Conservation (phyloP, 2,888 invertebrate genomes). For the Vanessa cardui region DNA sequence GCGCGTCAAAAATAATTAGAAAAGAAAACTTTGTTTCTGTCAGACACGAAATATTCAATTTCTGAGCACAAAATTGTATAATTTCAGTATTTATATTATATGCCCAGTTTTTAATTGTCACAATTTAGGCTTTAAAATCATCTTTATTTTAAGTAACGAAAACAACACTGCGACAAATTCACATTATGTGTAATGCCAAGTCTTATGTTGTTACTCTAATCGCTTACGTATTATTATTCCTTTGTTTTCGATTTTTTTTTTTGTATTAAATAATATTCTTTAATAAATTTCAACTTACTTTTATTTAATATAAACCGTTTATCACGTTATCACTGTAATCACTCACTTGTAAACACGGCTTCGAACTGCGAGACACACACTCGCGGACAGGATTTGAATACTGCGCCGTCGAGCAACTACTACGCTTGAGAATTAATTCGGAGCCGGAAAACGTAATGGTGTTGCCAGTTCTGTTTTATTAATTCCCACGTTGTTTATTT, state of each 20-base stretch:
- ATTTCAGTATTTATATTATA: not conserved
- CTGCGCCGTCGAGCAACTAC: slow-evolving; percentile 40
- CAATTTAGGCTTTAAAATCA: not conserved
- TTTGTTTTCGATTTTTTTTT: not conserved
- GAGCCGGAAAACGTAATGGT: slow-evolving; percentile 44
- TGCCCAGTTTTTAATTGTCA: not conserved
- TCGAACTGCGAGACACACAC: slow-evolving; percentile 58
- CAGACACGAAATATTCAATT: not conserved
- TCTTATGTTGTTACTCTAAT: slow-evolving; percentile 21
- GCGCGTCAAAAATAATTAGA: not conserved
- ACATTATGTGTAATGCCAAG: slow-evolving; percentile 27
- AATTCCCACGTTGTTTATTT: slow-evolving; percentile 35
- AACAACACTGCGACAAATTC: not conserved
- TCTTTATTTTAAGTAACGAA: slow-evolving; percentile 2
- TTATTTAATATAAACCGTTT: slow-evolving; percentile 45
- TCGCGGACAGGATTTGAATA: slow-evolving; percentile 47
- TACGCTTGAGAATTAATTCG: slow-evolving; percentile 34
- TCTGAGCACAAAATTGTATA: not conserved
- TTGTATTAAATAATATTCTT: not conserved
- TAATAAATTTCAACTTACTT: slow-evolving; percentile 45
- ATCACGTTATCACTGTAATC: slow-evolving; percentile 67
- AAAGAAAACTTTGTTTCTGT: not conserved
- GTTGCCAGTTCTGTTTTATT: slow-evolving; percentile 50
- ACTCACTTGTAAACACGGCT: slow-evolving; percentile 59
- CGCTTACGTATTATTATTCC: not conserved